Evolutionary conservation across 2,888 invertebrate genomes (phyloP), one percentile per base, ranked within the genome.

Genomic region (Petrolisthes cinctipes): DNA sequence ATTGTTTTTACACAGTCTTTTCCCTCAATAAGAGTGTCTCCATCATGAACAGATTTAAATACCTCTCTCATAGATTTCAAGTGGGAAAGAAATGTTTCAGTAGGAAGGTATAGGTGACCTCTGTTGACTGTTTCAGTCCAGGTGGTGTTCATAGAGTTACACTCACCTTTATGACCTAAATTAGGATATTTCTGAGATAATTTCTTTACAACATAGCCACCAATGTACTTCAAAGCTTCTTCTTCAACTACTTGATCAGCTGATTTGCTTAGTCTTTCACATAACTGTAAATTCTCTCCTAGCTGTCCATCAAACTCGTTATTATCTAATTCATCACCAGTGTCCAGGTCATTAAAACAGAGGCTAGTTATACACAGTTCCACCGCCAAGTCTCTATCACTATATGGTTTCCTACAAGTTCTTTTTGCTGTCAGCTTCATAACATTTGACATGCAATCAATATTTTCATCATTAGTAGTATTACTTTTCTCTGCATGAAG

Each of bases 21-120:
- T 71, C 71, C n/a, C 71, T 71, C 71, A n/a, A 20, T n/a, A 23
- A 71, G 71, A 71, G 20, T 23, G n/a, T 23, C 23, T 23, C 71
- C 71, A 71, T 71, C 71, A 71, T 71, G 71, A 20, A 17, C n/a
- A 71, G 71, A n/a, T 4, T 20, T 71, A 71, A 71, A 71, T 71
- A 23, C 71, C 23, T 23, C 23, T 71, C 71, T n/a, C 71, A 71
- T 71, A n/a, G 23, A 20, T 71, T n/a, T 23, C 23, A 71, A 71
- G 20, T 71, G 71, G 17, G n/a, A 71, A 71, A 23, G 5, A n/a
- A 71, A 71, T 23, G n/a, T 23, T 20, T n/a, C n/a, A 5, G 71
- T 20, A 7, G n/a, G 71, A 71, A 23, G 20, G 23, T 71, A 23
- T 71, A 71, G 71, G n/a, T 71, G 20, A 20, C 2, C 37, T 37